Conservation (phyloP, 2,888 invertebrate species). For the Eupithecia pulchellata region DNA sequence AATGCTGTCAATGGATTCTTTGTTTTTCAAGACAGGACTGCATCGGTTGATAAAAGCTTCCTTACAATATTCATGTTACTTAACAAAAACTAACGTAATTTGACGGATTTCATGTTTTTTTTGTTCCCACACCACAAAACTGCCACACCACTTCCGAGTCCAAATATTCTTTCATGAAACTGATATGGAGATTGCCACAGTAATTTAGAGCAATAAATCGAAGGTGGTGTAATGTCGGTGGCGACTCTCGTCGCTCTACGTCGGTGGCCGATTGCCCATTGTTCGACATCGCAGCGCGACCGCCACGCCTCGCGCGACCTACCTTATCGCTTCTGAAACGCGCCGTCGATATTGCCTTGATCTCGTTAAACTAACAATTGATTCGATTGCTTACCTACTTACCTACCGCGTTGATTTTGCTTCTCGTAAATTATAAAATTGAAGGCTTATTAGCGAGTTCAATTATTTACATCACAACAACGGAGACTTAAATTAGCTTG, state of each 20-base stretch:
- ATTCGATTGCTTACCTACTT: constrained; percentile 73
- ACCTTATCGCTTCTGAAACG: constrained; percentile 70
- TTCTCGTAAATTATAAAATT: constrained; percentile 30
- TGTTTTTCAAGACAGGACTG: not conserved
- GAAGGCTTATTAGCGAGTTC: constrained; percentile 23
- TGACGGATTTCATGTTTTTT: not conserved
- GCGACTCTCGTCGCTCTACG: constrained; percentile 48
- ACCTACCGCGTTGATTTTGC: constrained; percentile 67
- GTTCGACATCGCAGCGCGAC: constrained; percentile 75
- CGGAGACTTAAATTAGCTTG: not conserved
- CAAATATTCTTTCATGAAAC: not conserved
- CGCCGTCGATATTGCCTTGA: constrained; percentile 72
- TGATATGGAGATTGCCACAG: not conserved
- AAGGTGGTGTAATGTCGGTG: constrained; percentile 32
- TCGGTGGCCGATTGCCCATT: constrained; percentile 77
- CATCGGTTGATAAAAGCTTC: not conserved
- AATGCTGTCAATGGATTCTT: not conserved
- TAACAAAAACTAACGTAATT: not conserved
- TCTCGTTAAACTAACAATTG: constrained; percentile 76
- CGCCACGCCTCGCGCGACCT: constrained; percentile 82
- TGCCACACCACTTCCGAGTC: not conserved
- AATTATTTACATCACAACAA: constrained; percentile 12
- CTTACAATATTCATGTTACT: not conserved
- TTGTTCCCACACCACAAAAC: not conserved
- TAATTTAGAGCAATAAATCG: constrained; percentile 2